phyloP scores from a whole-genome alignment of 64 coral and sea anemone genomes.

The Actinia equina region DNA sequence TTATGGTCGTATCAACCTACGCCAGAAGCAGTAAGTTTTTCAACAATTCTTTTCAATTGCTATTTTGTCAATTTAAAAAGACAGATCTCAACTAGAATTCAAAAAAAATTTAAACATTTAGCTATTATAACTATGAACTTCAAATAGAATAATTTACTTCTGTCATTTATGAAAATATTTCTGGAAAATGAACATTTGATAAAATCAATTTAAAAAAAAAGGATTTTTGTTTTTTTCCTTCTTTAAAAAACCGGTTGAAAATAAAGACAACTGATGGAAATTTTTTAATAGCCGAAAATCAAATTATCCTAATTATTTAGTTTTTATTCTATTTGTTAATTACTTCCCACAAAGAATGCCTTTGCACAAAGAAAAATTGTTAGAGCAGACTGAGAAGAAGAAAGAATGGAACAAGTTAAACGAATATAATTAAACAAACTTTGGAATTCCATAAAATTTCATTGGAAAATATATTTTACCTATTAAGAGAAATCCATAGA shows the following conservation, averaged over 20 bases:
- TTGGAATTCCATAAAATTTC: too few relatives aligned
- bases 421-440: neutral
- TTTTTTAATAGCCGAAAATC: too few relatives aligned
- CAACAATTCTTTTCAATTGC: neutral
- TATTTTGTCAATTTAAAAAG: neutral
- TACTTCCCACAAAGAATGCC: too few relatives aligned
- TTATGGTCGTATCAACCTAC: conserved; percentile 88
- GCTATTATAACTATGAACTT: neutral
- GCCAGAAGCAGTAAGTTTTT: conserved; percentile 86
- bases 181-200: neutral
- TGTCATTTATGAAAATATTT: neutral
- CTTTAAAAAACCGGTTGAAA: neutral
- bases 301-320: too few relatives aligned
- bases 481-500: too few relatives aligned
- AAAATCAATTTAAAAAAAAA: neutral
- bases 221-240: neutral
- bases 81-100: neutral
- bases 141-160: neutral
- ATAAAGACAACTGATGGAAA: too few relatives aligned
- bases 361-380: neutral
- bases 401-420: neutral
- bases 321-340: too few relatives aligned
- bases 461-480: too few relatives aligned
- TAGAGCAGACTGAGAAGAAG: neutral
- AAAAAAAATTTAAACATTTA: neutral